Conservation (phyloP, 2,888 invertebrate species). For the Pyrrhia umbra region DNA sequence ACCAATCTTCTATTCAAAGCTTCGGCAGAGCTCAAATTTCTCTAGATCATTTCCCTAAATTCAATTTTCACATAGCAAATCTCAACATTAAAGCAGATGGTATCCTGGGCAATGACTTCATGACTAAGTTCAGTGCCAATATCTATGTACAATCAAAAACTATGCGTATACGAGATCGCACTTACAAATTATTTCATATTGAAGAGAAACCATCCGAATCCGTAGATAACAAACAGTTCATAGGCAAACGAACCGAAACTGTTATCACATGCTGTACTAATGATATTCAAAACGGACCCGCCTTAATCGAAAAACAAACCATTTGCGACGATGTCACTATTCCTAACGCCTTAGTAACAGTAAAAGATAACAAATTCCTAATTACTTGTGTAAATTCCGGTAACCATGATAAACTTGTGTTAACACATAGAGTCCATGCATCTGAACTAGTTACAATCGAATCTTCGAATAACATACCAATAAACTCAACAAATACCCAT, state of each 20-base stretch:
- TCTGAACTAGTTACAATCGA: neutral
- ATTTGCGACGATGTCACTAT: constrained; percentile 50
- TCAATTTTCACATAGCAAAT: too few species aligned
- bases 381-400: constrained; percentile 1
- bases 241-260: constrained; percentile 56
- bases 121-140: too few species aligned
- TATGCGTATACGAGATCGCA: too few species aligned
- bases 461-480: neutral
- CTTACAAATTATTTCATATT: too few species aligned
- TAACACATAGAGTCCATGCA: neutral
- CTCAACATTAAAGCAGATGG: too few species aligned
- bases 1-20: too few species aligned
- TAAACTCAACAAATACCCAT: neutral
- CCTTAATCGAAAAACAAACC: constrained; percentile 57
- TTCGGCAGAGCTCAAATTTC: too few species aligned
- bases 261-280: constrained; percentile 54
- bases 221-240: too few species aligned
- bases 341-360: constrained; percentile 54
- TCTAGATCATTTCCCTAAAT: too few species aligned
- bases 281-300: constrained; percentile 41
- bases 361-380: constrained; percentile 44
- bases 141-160: too few species aligned
- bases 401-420: neutral
- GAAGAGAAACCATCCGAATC: too few species aligned
- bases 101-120: too few species aligned